Evolutionary conservation across 2,113 vertebrate genomes (phyloP), one percentile per base, ranked within the genome.

Genomic region (Colius striatus): DNA sequence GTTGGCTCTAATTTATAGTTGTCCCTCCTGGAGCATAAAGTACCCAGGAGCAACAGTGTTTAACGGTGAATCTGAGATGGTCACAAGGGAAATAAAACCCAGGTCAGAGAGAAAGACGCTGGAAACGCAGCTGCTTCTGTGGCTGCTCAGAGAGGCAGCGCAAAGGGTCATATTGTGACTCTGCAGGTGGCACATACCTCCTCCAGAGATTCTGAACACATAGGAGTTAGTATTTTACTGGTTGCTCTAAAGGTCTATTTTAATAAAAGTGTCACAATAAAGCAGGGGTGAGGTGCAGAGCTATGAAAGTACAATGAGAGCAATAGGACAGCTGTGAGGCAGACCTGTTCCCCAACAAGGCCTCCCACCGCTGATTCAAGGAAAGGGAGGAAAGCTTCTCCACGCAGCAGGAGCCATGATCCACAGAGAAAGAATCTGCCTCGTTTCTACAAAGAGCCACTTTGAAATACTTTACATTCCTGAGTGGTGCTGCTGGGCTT

Each of bases 401-500:
- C 30, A 27, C 0, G 3, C 32, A 72, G 58, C 41, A 79, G 45
- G 72, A 88, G 67, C 57, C 0, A 0, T 92, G 86, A 95, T 61
- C 94, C 79, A 89, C 47, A 23, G n/a, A 78, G 17, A 84, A 97
- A 82, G 76, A 96, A 96, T 96, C 73, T 72, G 80, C 58, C 66
- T 93, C 34, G 57, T 34, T 92, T 96, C 92, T 90, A 88, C 88
- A 89, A 96, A 87, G 81, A 93, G 34, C 63, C 66, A 66, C 77
- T 95, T 85, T 0, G 4, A 93, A 96, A 96, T 94, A 80, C 16
- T 88, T 94, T 53, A 89, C 87, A 96, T 94, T 96, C 96, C 79
- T 79, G 25, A 95, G 75, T 1, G 2, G 36, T 72, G 71, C 88
- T 90, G 65, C 66, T 84, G 58, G 48, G 58, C n/a, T 76, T 54